Evolutionary conservation across 2,113 vertebrate genomes (phyloP).

Genomic region (Sakesphorus luctuosus): DNA sequence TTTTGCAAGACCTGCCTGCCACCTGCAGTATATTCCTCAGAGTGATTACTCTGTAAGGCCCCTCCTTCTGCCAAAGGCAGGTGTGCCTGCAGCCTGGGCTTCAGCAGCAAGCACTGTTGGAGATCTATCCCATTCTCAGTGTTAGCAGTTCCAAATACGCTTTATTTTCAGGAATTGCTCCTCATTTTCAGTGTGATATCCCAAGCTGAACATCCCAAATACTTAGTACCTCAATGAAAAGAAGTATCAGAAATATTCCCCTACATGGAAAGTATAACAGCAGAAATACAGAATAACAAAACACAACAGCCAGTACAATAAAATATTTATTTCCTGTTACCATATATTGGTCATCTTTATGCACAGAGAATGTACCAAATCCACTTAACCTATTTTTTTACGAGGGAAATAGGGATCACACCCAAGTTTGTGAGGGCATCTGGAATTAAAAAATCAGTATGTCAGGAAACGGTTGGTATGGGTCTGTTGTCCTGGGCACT

Average conservation of each 20-base stretch:
- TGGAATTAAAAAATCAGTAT: neutral
- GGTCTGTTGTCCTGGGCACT: neutral
- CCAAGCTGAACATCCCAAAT: neutral
- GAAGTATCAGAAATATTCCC: neutral
- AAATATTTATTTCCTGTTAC: neutral
- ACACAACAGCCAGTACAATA: neutral
- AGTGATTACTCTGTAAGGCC: neutral
- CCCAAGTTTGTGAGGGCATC: neutral
- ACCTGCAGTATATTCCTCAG: neutral
- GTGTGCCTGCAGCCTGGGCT: neutral
- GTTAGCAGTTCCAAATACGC: neutral
- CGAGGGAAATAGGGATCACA: neutral
- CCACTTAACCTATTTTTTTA: neutral
- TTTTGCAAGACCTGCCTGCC: neutral
- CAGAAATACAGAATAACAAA: neutral
- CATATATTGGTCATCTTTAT: neutral
- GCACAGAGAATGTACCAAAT: neutral
- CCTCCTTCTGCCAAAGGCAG: neutral
- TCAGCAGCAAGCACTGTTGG: neutral
- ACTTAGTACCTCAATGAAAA: neutral
- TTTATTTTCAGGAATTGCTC: neutral
- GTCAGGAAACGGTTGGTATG: accelerated
- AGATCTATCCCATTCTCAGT: neutral
- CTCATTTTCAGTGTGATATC: neutral
- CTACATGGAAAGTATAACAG: neutral